Conservation (phyloP, 2,113 vertebrate genomes). For the Hydrochoerus hydrochaeris region DNA sequence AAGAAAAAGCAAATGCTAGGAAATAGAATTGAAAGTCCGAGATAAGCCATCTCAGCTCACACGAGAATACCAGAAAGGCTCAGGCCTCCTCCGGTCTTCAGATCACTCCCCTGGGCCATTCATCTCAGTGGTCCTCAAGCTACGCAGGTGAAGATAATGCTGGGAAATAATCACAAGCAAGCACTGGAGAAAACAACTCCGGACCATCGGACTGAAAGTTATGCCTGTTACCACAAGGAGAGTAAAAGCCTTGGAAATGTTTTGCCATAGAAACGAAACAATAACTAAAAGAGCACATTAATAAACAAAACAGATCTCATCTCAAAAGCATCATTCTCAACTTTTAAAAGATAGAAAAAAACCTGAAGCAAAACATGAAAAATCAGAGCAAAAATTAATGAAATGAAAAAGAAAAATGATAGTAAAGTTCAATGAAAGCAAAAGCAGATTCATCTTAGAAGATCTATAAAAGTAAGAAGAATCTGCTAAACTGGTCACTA, state of each 20-base stretch:
- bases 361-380: neutral
- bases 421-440: neutral
- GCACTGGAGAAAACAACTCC: neutral
- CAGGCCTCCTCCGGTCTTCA: neutral
- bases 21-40: neutral
- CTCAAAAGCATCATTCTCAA: neutral
- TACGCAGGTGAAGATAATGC: neutral
- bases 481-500: neutral
- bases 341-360: neutral
- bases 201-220: neutral
- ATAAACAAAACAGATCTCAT: neutral
- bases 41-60: neutral
- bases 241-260: neutral
- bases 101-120: rapidly evolving
- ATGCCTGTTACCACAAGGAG: neutral
- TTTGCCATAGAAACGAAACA: neutral
- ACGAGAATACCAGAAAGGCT: neutral
- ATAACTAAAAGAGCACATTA: neutral
- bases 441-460: neutral
- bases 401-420: neutral
- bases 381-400: neutral
- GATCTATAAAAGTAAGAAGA: neutral
- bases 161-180: neutral
- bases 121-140: neutral
- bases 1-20: neutral